A percentile compares a stretch with the other conserved stretches of the same genome.
These are phyloP conservation scores for Tupaia tana DNA, from an alignment of 2,113 vertebrate genomes.

Conservation along the genomic window DNA sequence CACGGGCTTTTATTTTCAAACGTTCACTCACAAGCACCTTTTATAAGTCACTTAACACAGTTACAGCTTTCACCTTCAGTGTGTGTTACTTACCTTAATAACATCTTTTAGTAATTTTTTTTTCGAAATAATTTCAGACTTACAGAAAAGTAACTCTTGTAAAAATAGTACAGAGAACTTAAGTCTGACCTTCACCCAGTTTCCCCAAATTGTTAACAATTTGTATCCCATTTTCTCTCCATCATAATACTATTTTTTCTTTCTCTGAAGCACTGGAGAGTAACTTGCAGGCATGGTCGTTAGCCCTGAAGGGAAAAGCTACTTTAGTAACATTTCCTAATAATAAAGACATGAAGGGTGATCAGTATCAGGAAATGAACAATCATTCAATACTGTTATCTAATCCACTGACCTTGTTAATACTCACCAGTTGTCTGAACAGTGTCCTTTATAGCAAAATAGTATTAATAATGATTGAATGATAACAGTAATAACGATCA, in stretches of 20 bases:
- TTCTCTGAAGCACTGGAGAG: background rate
- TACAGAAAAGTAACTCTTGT: background rate
- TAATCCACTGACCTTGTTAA: background rate
- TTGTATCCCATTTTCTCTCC: background rate
- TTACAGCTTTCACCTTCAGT: background rate
- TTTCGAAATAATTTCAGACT: background rate
- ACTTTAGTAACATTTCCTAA: background rate
- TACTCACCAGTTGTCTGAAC: background rate
- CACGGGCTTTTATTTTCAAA: background rate
- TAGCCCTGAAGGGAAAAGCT: background rate
- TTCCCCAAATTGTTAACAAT: background rate
- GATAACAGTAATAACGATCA: too few species aligned
- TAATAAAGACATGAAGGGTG: background rate
- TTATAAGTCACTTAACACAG: background rate
- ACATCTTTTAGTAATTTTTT: background rate
- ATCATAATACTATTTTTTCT: background rate
- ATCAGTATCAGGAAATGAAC: background rate
- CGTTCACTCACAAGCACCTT: background rate
- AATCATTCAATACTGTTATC: background rate
- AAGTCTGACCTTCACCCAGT: background rate
- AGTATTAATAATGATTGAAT: background rate
- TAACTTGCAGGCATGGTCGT: background rate
- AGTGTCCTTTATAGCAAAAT: background rate
- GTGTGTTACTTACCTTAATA: conserved; percentile 11
- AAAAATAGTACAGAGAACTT: background rate